Percentiles rank a stretch among this genome's conserved stretches.
phyloP scores from a whole-genome alignment of 2,797 vertebrate genomes.

The Cynodonichthys magdalenae region DNA sequence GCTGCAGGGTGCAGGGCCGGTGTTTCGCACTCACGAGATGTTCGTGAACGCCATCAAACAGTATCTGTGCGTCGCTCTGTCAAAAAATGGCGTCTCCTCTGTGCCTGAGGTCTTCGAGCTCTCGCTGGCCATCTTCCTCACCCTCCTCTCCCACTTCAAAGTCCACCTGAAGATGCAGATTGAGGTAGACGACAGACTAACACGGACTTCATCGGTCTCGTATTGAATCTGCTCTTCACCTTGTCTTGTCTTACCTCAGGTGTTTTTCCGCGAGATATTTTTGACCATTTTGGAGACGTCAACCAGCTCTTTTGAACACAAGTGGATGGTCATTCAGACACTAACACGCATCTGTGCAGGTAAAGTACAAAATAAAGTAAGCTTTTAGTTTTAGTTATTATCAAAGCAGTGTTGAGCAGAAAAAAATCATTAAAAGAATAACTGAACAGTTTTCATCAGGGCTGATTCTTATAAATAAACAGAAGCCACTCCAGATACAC shows the following conservation, averaged over 20 bases:
- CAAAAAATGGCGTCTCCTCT: constrained; percentile 98
- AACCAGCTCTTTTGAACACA: constrained; percentile 98
- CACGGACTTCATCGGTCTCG: constrained; percentile 63
- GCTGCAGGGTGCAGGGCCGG: constrained; percentile 96
- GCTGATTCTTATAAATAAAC: background rate
- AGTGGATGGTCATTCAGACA: constrained; percentile 99
- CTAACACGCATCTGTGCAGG: constrained; percentile 99
- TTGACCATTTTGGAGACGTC: constrained; percentile 98
- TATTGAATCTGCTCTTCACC: background rate
- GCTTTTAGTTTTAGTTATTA: too few species aligned
- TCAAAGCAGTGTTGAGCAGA: too few species aligned
- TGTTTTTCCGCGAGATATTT: constrained; percentile 99
- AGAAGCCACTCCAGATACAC: too few species aligned
- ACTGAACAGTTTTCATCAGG: too few species aligned
- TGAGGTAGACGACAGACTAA: constrained; percentile 80
- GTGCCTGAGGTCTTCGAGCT: constrained; percentile 99
- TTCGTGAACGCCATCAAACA: constrained; percentile 99
- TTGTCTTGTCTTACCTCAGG: constrained; percentile 75
- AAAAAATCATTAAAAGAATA: too few species aligned
- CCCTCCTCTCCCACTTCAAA: constrained; percentile 98
- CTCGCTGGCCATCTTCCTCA: constrained; percentile 98
- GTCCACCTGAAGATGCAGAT: constrained; percentile 99
- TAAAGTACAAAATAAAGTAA: constrained; percentile 40
- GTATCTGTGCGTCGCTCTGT: constrained; percentile 98
- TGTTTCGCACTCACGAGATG: constrained; percentile 99